Evolutionary conservation across 2,113 vertebrate genomes (phyloP), one percentile per base, ranked within the genome.

Genomic region (Pipra filicauda): DNA sequence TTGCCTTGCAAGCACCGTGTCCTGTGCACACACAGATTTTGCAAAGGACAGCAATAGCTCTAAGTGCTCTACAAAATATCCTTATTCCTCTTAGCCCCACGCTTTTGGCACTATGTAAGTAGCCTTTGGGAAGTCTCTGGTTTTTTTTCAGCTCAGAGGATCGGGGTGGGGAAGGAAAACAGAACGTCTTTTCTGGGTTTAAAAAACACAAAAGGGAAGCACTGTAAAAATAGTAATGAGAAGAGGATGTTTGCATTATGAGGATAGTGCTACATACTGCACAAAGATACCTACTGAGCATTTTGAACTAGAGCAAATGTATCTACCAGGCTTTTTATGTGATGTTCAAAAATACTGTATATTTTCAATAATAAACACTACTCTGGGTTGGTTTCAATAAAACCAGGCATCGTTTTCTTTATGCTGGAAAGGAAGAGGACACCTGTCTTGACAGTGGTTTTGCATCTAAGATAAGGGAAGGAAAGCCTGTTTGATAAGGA

Each of bases 311-410:
- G 28, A 91, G 82, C 92, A 76, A 75, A 69, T 80, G 76, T 90
- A 88, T 91, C 80, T 95, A 89, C 70, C 44, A 81, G 87, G 95
- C 96, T 97, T 97, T 97, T 97, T 97, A 97, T 96, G 97, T 96
- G 86, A 96, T 92, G 81, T 95, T 96, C 91, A 95, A 87, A 97
- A 96, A 96, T 77, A 93, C 33, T 97, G 97, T 97, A 93, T 97
- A 97, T 97, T 97, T 97, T 97, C 97, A 96, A 72, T 96, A 97
- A 97, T 97, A 97, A 97, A 97, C 85, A 97, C 91, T 95, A 91
- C 91, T 96, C 92, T 94, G 96, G 92, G 94, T 96, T 96, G 90
- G 93, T 97, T 97, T 97, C 93, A 95, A 43, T 95, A 94, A 93
- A 95, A 93, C 24, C 64, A 87, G 31, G 26, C 49, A 86, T 82